Evolutionary conservation across 2,888 invertebrate genomes (phyloP).

Genomic region (Erebia ligea): DNA sequence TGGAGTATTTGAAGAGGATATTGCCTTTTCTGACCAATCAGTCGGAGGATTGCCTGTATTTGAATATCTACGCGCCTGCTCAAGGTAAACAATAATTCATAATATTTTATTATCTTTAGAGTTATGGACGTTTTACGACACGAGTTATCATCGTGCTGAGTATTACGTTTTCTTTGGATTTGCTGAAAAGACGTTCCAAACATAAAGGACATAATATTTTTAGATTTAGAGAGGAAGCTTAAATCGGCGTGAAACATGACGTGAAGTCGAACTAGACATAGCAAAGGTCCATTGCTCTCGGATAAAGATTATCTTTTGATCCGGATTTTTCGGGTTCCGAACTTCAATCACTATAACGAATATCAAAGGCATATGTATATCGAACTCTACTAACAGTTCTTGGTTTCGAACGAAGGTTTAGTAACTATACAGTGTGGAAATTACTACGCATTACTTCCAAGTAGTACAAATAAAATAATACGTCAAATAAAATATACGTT

Average conservation of each 20-base stretch:
- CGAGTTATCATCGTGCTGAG: too few species aligned
- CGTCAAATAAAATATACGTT: too few species aligned
- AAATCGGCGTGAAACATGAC: neutral
- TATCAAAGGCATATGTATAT: slow-evolving; percentile 3
- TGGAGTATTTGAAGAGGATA: slow-evolving; percentile 94
- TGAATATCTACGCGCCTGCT: slow-evolving; percentile 98
- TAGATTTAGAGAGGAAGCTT: neutral
- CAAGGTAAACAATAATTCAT: slow-evolving; percentile 87
- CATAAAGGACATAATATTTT: too few species aligned
- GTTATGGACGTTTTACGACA: too few species aligned
- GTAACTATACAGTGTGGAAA: neutral
- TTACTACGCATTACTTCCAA: neutral
- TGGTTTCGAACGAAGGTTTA: neutral
- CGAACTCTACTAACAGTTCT: slow-evolving; percentile 3
- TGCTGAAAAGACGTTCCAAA: too few species aligned
- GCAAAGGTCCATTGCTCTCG: neutral
- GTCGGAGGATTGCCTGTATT: slow-evolving; percentile 97
- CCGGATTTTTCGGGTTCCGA: neutral
- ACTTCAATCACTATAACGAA: neutral
- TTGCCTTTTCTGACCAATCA: slow-evolving; percentile 94
- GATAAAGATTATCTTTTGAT: slow-evolving; percentile 9
- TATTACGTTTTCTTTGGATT: too few species aligned
- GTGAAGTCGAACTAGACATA: neutral
- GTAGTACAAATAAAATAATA: too few species aligned
- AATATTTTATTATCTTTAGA: too few species aligned